These are phyloP conservation scores for Cryptotis parvus DNA, from an alignment of 2,113 vertebrate species.

Conservation along the genomic window DNA sequence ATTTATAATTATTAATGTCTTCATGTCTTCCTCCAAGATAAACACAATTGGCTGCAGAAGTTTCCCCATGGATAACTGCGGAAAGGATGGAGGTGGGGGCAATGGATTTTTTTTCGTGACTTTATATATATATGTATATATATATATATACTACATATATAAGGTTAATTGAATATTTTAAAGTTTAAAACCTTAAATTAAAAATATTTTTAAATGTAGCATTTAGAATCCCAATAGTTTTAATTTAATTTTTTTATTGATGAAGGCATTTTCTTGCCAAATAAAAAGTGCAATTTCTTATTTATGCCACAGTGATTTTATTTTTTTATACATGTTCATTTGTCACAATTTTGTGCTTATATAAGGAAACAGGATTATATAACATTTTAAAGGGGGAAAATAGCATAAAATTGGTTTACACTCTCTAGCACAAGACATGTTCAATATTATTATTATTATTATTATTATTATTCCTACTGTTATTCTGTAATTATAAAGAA, in stretches of 20 bases:
- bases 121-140: no score
- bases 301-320: slow-evolving; percentile 29
- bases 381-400: slow-evolving; percentile 1
- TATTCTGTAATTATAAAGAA: slow-evolving; percentile 7
- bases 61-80: slow-evolving; percentile 15
- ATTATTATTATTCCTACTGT: slow-evolving; percentile 17
- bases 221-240: slow-evolving; percentile 3
- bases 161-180: slow-evolving; percentile 4
- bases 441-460: not conserved
- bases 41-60: slow-evolving; percentile 12
- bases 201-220: not conserved
- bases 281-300: not conserved
- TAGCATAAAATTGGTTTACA: not conserved
- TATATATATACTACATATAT: not conserved
- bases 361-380: not conserved
- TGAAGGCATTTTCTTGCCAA: slow-evolving; percentile 34
- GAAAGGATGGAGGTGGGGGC: not conserved
- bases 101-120: no score
- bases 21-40: slow-evolving; percentile 53
- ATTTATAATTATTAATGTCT: slow-evolving; percentile 63
- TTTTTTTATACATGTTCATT: slow-evolving; percentile 18
- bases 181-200: not conserved
- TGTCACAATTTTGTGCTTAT: slow-evolving; percentile 38
- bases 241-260: slow-evolving; percentile 26
- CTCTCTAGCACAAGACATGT: not conserved